Conservation (phyloP, 2,797 vertebrate species). For the Morelia viridis region DNA sequence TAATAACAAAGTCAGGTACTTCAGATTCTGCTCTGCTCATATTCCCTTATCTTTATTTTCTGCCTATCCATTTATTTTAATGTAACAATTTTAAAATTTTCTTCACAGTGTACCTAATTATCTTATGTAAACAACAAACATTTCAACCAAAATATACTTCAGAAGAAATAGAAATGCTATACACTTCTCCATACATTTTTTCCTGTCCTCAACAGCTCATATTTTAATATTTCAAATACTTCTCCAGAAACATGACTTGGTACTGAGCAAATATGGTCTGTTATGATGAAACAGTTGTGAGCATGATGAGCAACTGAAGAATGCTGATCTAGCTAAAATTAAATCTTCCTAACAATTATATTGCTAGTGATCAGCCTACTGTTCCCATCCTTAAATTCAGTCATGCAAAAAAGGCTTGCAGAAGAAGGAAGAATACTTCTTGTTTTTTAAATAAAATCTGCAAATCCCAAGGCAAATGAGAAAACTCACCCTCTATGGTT, state of each 20-base stretch:
- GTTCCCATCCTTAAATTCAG: neutral
- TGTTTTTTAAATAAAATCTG: neutral
- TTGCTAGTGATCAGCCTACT: neutral
- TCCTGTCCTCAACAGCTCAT: neutral
- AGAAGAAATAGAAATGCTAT: too few species aligned
- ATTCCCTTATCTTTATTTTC: neutral
- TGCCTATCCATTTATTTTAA: neutral
- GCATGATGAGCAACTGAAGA: neutral
- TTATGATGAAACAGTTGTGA: neutral
- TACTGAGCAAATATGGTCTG: neutral
- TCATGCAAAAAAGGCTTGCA: neutral
- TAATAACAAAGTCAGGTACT: neutral
- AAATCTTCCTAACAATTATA: neutral
- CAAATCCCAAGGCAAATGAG: neutral
- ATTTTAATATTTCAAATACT: neutral
- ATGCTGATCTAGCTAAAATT: neutral
- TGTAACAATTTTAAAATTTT: neutral
- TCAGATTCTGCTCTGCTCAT: neutral
- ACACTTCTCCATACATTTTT: neutral
- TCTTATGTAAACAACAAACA: neutral
- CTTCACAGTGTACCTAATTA: neutral
- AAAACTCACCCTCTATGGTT: neutral
- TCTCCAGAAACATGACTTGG: neutral
- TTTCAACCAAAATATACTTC: neutral
- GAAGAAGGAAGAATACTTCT: neutral